These are phyloP conservation scores for Porites australiensis DNA, from an alignment of 64 coral and sea anemone genomes.

Conservation along the genomic window DNA sequence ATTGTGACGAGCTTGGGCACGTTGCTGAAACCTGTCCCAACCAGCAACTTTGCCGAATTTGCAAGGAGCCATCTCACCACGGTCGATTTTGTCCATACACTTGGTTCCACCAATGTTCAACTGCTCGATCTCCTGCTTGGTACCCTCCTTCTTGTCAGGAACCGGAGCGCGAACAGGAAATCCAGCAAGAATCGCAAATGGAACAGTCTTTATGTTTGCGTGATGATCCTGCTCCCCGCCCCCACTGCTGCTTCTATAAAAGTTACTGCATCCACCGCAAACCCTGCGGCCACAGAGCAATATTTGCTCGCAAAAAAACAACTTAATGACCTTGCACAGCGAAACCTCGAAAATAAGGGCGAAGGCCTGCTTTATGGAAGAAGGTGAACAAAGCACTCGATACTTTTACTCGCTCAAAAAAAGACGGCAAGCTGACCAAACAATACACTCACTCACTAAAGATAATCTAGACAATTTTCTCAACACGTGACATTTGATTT, in stretches of 20 bases:
- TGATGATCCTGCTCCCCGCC: too few species aligned
- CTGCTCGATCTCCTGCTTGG: too few species aligned
- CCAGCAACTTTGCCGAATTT: not conserved
- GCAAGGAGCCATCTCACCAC: too few species aligned
- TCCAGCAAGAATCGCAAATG: too few species aligned
- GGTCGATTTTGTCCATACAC: too few species aligned
- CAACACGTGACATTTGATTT: not conserved
- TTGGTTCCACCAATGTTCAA: too few species aligned
- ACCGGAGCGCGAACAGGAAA: too few species aligned
- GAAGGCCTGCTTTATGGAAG: not conserved
- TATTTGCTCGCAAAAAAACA: constrained; percentile 12
- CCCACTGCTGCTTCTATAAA: too few species aligned
- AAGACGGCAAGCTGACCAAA: not conserved
- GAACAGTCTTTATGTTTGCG: too few species aligned
- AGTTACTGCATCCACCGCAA: not conserved
- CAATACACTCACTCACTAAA: constrained; percentile 8
- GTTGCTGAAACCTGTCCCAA: not conserved
- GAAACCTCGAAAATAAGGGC: constrained; percentile 7
- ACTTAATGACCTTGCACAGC: not conserved
- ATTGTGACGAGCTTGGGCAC: not conserved
- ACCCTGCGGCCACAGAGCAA: not conserved
- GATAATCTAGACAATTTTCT: constrained; percentile 11
- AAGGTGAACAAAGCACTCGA: not conserved
- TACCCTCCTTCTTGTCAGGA: too few species aligned
- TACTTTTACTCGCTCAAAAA: constrained; percentile 47